A percentile compares a stretch with the other conserved stretches of the same genome.
Conservation (phyloP, 2,888 invertebrate species). For the Meiosimyza decipiens region DNA sequence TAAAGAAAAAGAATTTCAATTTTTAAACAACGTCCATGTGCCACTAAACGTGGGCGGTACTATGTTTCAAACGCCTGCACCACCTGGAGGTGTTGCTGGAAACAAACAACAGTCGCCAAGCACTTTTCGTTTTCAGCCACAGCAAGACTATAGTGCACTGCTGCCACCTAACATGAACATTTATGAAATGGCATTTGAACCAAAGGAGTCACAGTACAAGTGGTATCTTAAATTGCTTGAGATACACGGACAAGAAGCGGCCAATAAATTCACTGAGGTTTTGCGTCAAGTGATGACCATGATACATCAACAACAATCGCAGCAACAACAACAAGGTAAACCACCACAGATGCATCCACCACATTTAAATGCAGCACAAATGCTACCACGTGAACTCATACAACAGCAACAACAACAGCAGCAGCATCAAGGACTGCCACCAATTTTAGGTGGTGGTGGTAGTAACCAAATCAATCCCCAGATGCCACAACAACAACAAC, state of each 20-base stretch:
- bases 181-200: slow-evolving; percentile 71
- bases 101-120: slow-evolving; percentile 49
- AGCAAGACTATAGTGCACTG: slow-evolving; percentile 65
- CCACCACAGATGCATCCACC: slow-evolving; percentile 42
- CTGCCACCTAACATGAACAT: slow-evolving; percentile 71
- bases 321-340: slow-evolving; percentile 46
- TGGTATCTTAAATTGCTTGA: slow-evolving; percentile 72
- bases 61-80: slow-evolving; percentile 49
- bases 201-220: slow-evolving; percentile 69
- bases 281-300: slow-evolving; percentile 63
- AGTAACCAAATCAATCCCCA: slow-evolving; percentile 33
- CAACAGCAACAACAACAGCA: slow-evolving; percentile 50
- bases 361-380: slow-evolving; percentile 35
- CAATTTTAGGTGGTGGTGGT: slow-evolving; percentile 16
- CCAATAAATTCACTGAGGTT: slow-evolving; percentile 69
- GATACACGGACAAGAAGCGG: slow-evolving; percentile 70
- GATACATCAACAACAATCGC: slow-evolving; percentile 54
- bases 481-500: slow-evolving; percentile 20
- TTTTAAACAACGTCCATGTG: slow-evolving; percentile 71
- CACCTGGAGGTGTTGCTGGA: slow-evolving; percentile 42
- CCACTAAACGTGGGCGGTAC: slow-evolving; percentile 53
- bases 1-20: slow-evolving; percentile 70
- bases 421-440: slow-evolving; percentile 42
- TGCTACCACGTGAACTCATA: slow-evolving; percentile 49
- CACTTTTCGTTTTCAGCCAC: slow-evolving; percentile 56